Percentiles rank a stretch among this genome's conserved stretches.
Evolutionary conservation across 2,113 vertebrate genomes (phyloP).

Genomic region (Notechis scutatus): DNA sequence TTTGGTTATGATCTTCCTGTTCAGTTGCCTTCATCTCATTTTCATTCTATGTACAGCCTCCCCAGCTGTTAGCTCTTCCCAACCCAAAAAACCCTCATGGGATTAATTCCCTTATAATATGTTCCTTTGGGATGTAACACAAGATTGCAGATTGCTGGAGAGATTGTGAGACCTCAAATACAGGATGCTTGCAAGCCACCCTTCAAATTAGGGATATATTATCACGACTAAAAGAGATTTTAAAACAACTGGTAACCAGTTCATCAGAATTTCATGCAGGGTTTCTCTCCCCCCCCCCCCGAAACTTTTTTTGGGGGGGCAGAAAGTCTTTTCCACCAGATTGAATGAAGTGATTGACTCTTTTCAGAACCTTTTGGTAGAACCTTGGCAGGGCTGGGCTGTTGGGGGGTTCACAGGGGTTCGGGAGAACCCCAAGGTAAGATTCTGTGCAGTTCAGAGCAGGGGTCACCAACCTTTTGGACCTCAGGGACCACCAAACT

Average conservation of each 20-base stretch:
- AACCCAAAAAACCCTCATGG: not conserved
- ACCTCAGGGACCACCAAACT: too few relatives aligned
- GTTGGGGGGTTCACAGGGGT: too few relatives aligned
- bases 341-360: not conserved
- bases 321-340: not conserved
- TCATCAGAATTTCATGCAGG: not conserved
- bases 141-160: not conserved
- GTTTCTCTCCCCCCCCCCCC: rapidly evolving
- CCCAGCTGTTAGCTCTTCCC: not conserved
- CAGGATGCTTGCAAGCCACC: not conserved
- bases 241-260: not conserved
- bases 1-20: not conserved
- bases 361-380: not conserved
- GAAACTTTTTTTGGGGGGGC: rapidly evolving
- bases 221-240: not conserved
- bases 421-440: too few relatives aligned
- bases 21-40: not conserved
- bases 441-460: too few relatives aligned
- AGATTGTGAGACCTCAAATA: not conserved
- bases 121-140: not conserved
- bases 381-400: too few relatives aligned
- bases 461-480: too few relatives aligned
- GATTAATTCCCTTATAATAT: not conserved
- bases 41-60: not conserved
- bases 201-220: not conserved